Evolutionary conservation across 2,797 vertebrate species (phyloP), one percentile per base, ranked within the genome.

Genomic region (Galaxias olidus): DNA sequence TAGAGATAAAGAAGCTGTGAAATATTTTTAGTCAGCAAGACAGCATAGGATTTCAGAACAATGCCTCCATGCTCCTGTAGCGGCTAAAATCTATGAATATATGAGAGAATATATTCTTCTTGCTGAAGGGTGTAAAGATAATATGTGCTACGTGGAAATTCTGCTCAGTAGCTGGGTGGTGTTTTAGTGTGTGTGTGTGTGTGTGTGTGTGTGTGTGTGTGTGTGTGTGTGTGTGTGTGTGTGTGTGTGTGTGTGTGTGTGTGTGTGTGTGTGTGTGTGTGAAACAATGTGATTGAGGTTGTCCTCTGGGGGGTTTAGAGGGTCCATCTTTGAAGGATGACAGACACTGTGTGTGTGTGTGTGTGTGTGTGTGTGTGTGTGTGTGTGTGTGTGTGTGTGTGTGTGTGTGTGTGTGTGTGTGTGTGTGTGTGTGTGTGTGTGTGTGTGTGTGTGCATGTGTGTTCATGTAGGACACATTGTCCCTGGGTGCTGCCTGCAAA

Each of bases 401-500:
- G 15, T 30, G 30, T 30, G 30, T 30, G 30, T 30, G 30, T 30
- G 30, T 30, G 30, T 30, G 30, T 30, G 30, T 30, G 30, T 30
- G 30, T 30, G 30, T 30, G 30, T 30, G 30, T 30, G 30, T 30
- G 30, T 30, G 30, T 30, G 30, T 30, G 17, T 20, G 51, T 53
- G 11, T 53, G 17, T 19, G 18, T 18, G 51, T 19, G 51, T 30
- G 17, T 7, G 19, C 1, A 12, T 14, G 20, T 19, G 45, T 52
- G 15, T 30, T 19, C 30, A 45, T 46, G 13, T 48, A 17, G 65
- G 64, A 64, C 61, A 51, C 52, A 65, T 55, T 66, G 43, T 60
- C 86, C 82, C 69, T 44, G 68, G 71, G 69, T 80, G 59, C 53
- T 72, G 71, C 81, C 61, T 56, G 7, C 66, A 53, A 30, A 66